Evolutionary conservation across 2,113 vertebrate genomes (phyloP), one percentile per base, ranked within the genome.

Genomic region (Hucho hucho): DNA sequence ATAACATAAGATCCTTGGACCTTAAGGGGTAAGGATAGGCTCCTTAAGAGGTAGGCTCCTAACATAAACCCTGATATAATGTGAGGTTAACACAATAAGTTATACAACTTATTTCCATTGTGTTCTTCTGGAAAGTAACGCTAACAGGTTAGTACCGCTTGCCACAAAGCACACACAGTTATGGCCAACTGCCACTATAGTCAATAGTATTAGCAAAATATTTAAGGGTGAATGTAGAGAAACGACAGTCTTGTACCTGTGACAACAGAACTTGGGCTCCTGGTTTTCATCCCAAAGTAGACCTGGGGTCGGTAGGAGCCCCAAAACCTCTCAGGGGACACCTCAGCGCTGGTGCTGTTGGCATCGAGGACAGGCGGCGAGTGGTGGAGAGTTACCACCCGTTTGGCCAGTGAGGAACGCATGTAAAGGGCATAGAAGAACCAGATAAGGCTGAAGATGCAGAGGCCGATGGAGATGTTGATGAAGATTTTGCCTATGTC

Each of bases 241-340:
- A 22, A 28, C 0, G 0, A 28, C 5, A 11, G 61, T 63, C 64
- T 26, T 18, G 3, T 92, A 98, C 97, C 96, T 76, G 95, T 94
- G 47, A 97, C 95, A 2, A 94, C 89, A 0, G 96, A 92, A 4
- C 80, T 91, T 0, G 94, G 92, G 87, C 95, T 98, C 81, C 97
- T 94, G 1, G 96, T 96, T 92, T 98, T 98, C 97, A 99, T 98
- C 47, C 97, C 97, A 56, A 99, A 96, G 84, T 97, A 98, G 12
- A 98, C 94, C 73, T 98, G 96, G 0, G 97, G 97, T 22, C 97
- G 93, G 86, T 98, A 98, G 1, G 96, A 95, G 70, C 97, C 97
- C 97, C 97, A 98, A 83, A 96, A 98, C 73, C 91, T 92, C 4
- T 85, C 83, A 0, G 96, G 93, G 0, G 95, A 87, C 24, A 93